Conservation (phyloP, 30 jellyfish, hydroid and myxozoan species). For the Phacellophora camtschatica region DNA sequence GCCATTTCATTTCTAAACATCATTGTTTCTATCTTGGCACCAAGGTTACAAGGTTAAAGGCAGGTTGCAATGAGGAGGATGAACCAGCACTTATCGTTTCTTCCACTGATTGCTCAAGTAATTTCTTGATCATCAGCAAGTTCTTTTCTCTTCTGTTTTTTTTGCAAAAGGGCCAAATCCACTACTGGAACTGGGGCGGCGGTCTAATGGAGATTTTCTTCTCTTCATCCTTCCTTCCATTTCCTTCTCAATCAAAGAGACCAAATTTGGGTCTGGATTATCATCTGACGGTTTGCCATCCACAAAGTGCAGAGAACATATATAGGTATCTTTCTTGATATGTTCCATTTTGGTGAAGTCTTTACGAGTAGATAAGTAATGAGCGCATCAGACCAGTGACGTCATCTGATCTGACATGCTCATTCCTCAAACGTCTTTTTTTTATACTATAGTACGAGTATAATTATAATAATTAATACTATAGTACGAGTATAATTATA, state of each 20-base stretch:
- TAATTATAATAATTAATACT: no score
- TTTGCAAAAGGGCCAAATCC: not conserved
- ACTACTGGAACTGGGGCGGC: not conserved
- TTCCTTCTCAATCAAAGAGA: conserved; percentile 17
- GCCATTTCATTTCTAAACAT: not conserved
- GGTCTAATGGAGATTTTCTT: conserved; percentile 3
- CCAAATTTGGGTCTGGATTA: conserved; percentile 21
- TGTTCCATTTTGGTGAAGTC: not conserved
- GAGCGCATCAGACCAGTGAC: no score
- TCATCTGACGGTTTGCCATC: conserved; percentile 23
- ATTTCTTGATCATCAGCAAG: not conserved
- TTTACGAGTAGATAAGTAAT: no score
- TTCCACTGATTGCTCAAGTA: not conserved
- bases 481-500: no score
- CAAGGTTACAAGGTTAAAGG: conserved; percentile 1
- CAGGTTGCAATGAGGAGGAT: no score
- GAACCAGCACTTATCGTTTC: conserved; percentile 19
- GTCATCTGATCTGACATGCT: no score
- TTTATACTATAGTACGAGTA: no score
- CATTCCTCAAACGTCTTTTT: no score
- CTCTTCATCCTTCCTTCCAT: conserved; percentile 13
- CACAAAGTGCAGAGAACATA: conserved; percentile 6
- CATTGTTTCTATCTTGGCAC: conserved; percentile 35
- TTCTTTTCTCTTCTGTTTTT: not conserved
- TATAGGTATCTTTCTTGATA: conserved; percentile 1